Percentiles rank a stretch among this genome's conserved stretches.
Evolutionary conservation across 2,797 vertebrate species (phyloP).

Genomic region (Schizopygopsis pylzovi): DNA sequence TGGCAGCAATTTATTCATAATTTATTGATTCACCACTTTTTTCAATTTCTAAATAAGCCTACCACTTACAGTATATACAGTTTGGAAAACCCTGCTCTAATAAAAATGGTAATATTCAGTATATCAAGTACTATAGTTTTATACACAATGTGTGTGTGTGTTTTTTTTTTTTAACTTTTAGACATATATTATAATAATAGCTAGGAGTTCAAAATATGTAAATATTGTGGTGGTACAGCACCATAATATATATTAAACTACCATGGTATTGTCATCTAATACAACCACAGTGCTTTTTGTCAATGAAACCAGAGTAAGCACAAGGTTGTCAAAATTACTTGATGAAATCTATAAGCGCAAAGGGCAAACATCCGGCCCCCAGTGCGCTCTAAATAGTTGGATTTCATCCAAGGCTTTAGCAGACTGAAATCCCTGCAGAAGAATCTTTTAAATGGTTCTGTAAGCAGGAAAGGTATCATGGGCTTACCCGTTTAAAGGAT

Average conservation of each 20-base stretch:
- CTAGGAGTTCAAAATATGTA: background rate
- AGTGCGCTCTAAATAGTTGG: constrained; percentile 2
- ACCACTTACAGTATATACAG: too few relatives aligned
- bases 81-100: too few relatives aligned
- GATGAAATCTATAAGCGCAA: constrained; percentile 26
- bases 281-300: constrained; percentile 4
- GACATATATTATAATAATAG: too few relatives aligned
- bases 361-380: constrained; percentile 18
- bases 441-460: constrained; percentile 39
- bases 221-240: background rate
- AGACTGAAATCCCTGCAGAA: constrained; percentile 24
- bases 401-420: constrained; percentile 23
- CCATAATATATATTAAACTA: background rate
- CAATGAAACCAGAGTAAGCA: background rate
- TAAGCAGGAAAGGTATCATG: constrained; percentile 41
- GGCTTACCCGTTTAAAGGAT: constrained; percentile 84
- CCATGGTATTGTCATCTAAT: background rate
- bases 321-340: background rate
- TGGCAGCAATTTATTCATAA: too few relatives aligned
- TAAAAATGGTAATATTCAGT: background rate
- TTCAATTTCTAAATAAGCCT: too few relatives aligned
- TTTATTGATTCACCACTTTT: too few relatives aligned
- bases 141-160: too few relatives aligned
- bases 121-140: background rate
- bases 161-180: background rate